Percentiles rank a stretch among this genome's conserved stretches.
phyloP scores from a whole-genome alignment of 2,113 vertebrate species.

The Cepphus grylle region DNA sequence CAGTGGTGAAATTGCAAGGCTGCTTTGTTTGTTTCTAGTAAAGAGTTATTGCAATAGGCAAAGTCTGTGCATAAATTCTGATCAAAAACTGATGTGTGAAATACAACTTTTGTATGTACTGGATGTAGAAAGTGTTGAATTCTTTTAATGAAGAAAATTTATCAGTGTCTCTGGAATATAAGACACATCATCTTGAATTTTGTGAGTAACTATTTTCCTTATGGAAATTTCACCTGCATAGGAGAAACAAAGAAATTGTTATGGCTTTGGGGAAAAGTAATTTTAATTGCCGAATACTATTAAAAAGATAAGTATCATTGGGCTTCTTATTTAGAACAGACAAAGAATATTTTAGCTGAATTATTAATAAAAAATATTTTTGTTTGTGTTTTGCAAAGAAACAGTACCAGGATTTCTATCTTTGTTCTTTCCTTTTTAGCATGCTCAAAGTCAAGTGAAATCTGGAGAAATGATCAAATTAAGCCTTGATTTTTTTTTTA shows the following conservation, averaged over 20 bases:
- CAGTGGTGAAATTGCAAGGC: neutral
- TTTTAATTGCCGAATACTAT: neutral
- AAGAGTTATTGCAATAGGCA: neutral
- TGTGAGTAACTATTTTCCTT: neutral
- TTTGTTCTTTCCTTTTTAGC: conserved; percentile 8
- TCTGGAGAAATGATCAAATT: conserved; percentile 4
- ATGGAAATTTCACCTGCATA: neutral
- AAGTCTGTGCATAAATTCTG: neutral
- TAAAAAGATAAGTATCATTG: neutral
- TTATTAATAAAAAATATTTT: conserved; percentile 17
- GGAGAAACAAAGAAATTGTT: neutral
- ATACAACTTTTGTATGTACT: neutral
- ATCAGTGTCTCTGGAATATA: neutral
- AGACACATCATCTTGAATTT: conserved; percentile 9
- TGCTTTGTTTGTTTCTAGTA: neutral
- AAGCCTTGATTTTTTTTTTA: neutral
- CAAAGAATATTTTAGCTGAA: neutral
- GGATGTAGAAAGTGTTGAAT: conserved; percentile 7
- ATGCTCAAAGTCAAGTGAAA: neutral
- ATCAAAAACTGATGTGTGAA: neutral
- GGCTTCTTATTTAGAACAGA: neutral
- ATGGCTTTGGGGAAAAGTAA: neutral
- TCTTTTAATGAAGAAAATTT: conserved; percentile 25
- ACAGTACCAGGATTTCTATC: neutral
- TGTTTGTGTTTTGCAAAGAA: neutral